phyloP scores from a whole-genome alignment of 1,140 invertebrate genomes.

The Venturia canescens region DNA sequence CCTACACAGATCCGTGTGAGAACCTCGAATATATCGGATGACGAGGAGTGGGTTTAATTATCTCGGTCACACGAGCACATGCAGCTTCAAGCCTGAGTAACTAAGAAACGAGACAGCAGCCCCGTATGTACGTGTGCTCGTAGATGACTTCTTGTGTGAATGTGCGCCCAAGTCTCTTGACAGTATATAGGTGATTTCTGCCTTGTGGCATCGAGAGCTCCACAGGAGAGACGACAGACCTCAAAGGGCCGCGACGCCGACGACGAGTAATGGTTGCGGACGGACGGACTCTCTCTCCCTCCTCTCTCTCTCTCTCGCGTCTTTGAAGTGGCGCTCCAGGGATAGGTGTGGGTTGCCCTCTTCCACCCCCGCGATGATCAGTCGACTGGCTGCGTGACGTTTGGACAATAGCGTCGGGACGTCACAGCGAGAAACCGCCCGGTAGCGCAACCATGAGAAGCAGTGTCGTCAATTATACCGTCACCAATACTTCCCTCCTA shows the following conservation, averaged over 20 bases:
- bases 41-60: constrained; percentile 21
- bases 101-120: constrained; percentile 13
- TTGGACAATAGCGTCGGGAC: constrained; percentile 44
- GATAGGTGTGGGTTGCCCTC: neutral
- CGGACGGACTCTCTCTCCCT: constrained; percentile 21
- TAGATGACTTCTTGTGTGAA: neutral
- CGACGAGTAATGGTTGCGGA: constrained; percentile 40
- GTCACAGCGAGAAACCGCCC: constrained; percentile 25
- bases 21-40: neutral
- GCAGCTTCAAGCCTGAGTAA: constrained; percentile 27
- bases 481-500: constrained; percentile 22
- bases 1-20: neutral
- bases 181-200: constrained; percentile 12
- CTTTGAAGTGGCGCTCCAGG: constrained; percentile 42
- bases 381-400: constrained; percentile 44
- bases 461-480: constrained; percentile 41
- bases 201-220: constrained; percentile 23
- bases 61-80: constrained; percentile 14
- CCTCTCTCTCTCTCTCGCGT: constrained; percentile 39
- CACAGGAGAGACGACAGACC: constrained; percentile 32
- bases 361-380: constrained; percentile 29
- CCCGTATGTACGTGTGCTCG: neutral
- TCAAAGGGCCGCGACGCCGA: constrained; percentile 40
- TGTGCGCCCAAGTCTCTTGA: neutral
- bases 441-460: constrained; percentile 27